Evolutionary conservation across 2,797 vertebrate species (phyloP), one percentile per base, ranked within the genome.

Genomic region (Lithobates pipiens): DNA sequence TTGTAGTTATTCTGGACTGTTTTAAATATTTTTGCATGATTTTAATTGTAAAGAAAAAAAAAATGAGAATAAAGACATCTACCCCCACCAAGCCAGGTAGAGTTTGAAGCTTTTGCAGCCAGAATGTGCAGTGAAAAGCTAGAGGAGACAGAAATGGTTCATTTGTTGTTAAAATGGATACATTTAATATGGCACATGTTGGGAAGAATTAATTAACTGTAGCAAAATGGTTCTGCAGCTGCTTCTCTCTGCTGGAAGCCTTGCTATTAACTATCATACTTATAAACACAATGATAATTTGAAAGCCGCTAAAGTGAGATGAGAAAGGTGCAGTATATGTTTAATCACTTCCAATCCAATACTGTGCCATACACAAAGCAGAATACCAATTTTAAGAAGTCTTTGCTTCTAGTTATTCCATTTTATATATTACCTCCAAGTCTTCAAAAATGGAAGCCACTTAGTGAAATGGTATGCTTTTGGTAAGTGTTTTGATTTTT

Each of bases 151-250:
- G 89, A 91, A 79, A 86, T 86, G 88, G 85, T 84, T 94, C 90
- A 93, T 94, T 95, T 93, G 90, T 88, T 92, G 94, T 94, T 93
- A 92, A 93, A 95, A 93, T 92, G 89, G 90, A 91, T 92, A 89
- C 78, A 85, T 54, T 92, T 91, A 92, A 91, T 91, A 92, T 80
- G 92, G 89, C 75, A 93, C 92, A 94, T 92, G 93, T 94, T 92
- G 90, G 82, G 90, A 94, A 94, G 90, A 94, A 92, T 94, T 95
- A 94, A 94, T 91, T 94, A 93, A 94, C 90, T 93, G 88, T 90
- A 93, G 89, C 89, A 92, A 93, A 94, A 94, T 92, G 88, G 88
- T 93, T 94, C 90, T 88, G 87, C 86, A 91, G 90, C 91, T 88
- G 91, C 88, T 92, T 88, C 82, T 92, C 94, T 93, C 93, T 92